These are phyloP conservation scores for Anser brachyrhynchus DNA, from an alignment of 2,113 vertebrate genomes.

Conservation along the genomic window DNA sequence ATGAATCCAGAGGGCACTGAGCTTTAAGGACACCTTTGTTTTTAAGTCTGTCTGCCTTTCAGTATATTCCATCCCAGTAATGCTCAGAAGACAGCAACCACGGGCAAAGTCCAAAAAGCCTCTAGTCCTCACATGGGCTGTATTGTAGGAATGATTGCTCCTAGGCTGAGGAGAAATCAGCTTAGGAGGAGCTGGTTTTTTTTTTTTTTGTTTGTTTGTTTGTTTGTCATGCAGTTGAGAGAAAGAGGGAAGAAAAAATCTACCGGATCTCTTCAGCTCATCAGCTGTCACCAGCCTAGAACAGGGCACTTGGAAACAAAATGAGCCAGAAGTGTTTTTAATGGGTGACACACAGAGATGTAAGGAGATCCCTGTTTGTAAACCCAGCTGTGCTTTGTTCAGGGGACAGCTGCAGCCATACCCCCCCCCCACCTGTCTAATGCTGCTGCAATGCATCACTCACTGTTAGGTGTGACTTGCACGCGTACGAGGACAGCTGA, in stretches of 20 bases:
- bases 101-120: neutral
- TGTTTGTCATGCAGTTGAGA: neutral
- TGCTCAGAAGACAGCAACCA: neutral
- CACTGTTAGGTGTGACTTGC: no score
- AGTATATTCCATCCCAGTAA: neutral
- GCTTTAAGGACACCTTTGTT: neutral
- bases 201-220: neutral
- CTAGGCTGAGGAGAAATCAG: neutral
- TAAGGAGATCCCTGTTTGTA: no score
- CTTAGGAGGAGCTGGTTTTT: no score
- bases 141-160: neutral
- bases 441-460: no score
- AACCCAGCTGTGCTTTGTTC: no score
- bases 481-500: no score
- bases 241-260: neutral
- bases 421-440: no score
- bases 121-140: rapidly evolving
- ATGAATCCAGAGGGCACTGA: neutral
- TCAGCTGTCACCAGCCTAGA: neutral
- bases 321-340: neutral
- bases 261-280: neutral
- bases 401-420: no score
- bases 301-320: neutral
- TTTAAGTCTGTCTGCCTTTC: neutral
- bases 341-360: no score